Conservation (phyloP, 1,140 invertebrate genomes). For the Dryas iulia region DNA sequence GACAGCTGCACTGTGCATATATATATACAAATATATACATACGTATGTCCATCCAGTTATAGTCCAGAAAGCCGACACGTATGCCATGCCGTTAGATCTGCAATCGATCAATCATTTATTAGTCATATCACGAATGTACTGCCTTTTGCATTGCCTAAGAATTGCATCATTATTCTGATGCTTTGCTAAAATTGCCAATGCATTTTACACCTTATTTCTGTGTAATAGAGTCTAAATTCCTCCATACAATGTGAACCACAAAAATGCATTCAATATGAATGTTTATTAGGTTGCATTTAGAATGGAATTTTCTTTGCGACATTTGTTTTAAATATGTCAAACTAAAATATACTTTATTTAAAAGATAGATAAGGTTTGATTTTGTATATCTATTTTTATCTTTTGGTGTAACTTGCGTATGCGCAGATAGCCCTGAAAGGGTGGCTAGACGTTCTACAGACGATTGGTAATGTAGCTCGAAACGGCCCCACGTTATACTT, state of each 20-base stretch:
- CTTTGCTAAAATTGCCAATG: background rate
- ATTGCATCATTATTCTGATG: constrained; percentile 24
- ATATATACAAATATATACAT: background rate
- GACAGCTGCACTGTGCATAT: too few relatives aligned
- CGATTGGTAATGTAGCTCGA: constrained; percentile 23
- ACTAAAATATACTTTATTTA: background rate
- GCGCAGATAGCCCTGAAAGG: constrained; percentile 48
- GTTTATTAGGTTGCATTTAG: constrained; percentile 34
- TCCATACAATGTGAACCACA: background rate
- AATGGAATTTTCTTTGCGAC: constrained; percentile 21
- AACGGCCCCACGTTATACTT: background rate
- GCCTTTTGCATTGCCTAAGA: constrained; percentile 30
- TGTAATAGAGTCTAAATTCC: constrained; percentile 13
- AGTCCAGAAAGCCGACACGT: constrained; percentile 20
- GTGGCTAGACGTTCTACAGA: constrained; percentile 55
- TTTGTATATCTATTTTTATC: background rate
- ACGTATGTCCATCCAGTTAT: background rate
- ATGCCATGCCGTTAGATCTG: constrained; percentile 29
- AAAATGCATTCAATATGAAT: constrained; percentile 29
- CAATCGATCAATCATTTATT: constrained; percentile 35
- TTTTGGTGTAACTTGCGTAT: constrained; percentile 38
- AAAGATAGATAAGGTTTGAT: constrained; percentile 15
- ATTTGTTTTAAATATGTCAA: background rate
- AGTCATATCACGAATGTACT: constrained; percentile 32
- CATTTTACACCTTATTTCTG: constrained; percentile 9